Percentiles rank a stretch among this genome's conserved stretches.
These are phyloP conservation scores for Neosilurus hyrtlii DNA, from an alignment of 2,797 vertebrate genomes.

Conservation along the genomic window DNA sequence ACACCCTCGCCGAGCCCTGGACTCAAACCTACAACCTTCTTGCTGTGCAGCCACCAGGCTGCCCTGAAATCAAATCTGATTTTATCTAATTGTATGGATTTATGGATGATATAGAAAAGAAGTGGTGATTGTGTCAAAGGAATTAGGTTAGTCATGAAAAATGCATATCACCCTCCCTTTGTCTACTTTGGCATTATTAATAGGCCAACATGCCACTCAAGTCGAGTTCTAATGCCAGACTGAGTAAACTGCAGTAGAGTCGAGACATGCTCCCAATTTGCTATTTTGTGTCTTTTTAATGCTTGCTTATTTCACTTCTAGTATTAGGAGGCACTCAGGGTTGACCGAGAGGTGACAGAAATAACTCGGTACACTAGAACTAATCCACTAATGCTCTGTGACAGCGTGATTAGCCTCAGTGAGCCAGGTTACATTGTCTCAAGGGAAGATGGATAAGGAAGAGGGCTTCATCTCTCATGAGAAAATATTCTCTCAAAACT, in stretches of 20 bases:
- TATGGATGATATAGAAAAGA: too few relatives aligned
- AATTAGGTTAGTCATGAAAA: background rate
- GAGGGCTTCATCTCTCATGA: background rate
- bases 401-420: slow-evolving; percentile 51
- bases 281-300: too few relatives aligned
- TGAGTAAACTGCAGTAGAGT: background rate
- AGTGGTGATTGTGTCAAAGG: background rate
- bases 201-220: background rate
- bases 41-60: too few relatives aligned
- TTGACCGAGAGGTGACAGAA: slow-evolving; percentile 45
- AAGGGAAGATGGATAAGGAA: background rate
- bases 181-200: background rate
- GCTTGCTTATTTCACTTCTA: background rate
- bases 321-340: slow-evolving; percentile 21
- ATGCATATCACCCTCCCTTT: too few relatives aligned
- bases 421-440: background rate
- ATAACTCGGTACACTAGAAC: slow-evolving; percentile 44
- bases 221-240: background rate
- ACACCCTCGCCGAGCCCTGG: too few relatives aligned
- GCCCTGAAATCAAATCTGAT: too few relatives aligned
- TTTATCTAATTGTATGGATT: background rate
- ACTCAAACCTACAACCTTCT: too few relatives aligned
- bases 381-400: slow-evolving; percentile 57
- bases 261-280: background rate
- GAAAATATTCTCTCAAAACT: background rate